Evolutionary conservation across 1,140 invertebrate genomes (phyloP), one percentile per base, ranked within the genome.

Genomic region (Dolichoris vasculosae): DNA sequence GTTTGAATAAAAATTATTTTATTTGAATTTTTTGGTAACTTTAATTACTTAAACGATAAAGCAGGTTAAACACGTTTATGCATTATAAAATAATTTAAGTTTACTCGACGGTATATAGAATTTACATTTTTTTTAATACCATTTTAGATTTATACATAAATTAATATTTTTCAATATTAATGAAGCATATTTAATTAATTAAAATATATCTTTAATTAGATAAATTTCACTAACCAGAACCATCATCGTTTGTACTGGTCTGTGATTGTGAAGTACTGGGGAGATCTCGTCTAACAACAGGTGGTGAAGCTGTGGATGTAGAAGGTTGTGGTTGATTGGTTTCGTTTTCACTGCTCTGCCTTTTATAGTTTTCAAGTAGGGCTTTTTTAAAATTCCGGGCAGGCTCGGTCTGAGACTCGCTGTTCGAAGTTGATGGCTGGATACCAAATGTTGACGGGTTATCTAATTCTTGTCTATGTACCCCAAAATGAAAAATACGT

Each of bases 321-420:
- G 87, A 86, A 32, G 84, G 77, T 67, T 87, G 87, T 40, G 38
- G 71, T 32, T 87, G 84, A 86, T 86, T 40, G 63, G 35, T 17
- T 64, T 84, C 76, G 73, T 83, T 26, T 38, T 38, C 63, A 76
- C 84, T 86, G 51, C 55, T 89, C 73, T 89, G 86, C 40, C 87
- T 88, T 81, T 90, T 87, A 43, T 89, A 91, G 79, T 85, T 90
- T 55, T 90, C 89, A 23, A 91, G 30, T 0, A 90, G 73, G 13
- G 86, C 78, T 86, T 91, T 91, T 48, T 90, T 91, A 43, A 89
- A 91, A 71, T 90, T 89, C 23, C 82, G 88, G 2, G 88, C 88
- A 8, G 88, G 82, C 55, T 91, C 90, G 26, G 67, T 86, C 40
- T 87, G 69, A 7, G 81, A 87, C 46, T 87, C 87, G 26, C n/a